These are phyloP conservation scores for Vulpes ferrilata DNA, from an alignment of 2,113 vertebrate species.

Conservation along the genomic window DNA sequence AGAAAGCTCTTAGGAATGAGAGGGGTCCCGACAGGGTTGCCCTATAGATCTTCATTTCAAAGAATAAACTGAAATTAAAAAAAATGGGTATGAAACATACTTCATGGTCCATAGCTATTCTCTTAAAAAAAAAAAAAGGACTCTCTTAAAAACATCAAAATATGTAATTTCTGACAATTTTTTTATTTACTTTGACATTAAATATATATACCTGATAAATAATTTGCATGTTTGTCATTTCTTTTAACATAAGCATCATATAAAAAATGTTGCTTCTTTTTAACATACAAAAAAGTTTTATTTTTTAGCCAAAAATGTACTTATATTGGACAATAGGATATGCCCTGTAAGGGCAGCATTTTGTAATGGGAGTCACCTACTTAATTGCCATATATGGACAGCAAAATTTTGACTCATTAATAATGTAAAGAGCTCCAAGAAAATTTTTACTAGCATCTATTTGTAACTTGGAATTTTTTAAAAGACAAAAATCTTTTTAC, in stretches of 20 bases:
- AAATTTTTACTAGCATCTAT: neutral
- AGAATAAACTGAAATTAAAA: neutral
- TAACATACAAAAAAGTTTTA: neutral
- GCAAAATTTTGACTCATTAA: neutral
- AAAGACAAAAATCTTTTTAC: neutral
- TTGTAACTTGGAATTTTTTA: neutral
- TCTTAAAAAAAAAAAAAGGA: neutral
- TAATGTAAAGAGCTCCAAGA: neutral
- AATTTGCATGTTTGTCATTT: neutral
- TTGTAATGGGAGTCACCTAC: neutral
- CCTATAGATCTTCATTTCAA: neutral
- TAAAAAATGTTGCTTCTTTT: neutral
- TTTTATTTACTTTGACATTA: neutral
- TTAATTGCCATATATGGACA: neutral
- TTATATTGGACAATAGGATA: neutral
- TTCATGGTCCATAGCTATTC: neutral
- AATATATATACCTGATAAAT: neutral
- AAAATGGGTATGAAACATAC: neutral
- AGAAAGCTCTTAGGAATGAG: too few species aligned
- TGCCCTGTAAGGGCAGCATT: neutral
- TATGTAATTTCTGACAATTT: neutral
- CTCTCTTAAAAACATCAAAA: neutral
- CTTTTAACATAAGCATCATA: neutral
- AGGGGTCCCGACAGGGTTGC: too few species aligned
- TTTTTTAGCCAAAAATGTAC: too few species aligned